Percentiles rank a stretch among this genome's conserved stretches.
Conservation (phyloP, 2,113 vertebrate genomes). For the Pipra filicauda region DNA sequence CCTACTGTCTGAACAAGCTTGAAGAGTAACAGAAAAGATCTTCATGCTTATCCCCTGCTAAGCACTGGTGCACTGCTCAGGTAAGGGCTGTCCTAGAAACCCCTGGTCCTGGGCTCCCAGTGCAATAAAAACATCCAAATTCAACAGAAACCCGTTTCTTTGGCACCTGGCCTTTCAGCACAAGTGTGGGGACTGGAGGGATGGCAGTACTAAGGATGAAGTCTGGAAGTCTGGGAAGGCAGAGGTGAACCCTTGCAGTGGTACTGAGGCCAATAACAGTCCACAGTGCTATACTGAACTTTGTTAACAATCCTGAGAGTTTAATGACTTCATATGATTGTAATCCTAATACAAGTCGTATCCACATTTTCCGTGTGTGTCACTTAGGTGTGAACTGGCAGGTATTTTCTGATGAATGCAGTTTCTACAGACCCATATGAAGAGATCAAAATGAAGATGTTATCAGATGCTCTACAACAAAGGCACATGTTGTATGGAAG, state of each 20-base stretch:
- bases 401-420: not conserved
- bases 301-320: not conserved
- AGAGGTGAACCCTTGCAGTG: not conserved
- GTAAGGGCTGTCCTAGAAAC: not conserved
- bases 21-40: not conserved
- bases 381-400: not conserved
- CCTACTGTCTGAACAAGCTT: not conserved
- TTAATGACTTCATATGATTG: not conserved
- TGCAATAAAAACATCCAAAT: not conserved
- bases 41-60: not conserved
- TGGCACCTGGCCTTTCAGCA: not conserved
- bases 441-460: not conserved
- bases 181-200: not conserved
- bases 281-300: not conserved
- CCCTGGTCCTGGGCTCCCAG: not conserved
- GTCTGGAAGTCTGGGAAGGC: not conserved
- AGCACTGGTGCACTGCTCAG: not conserved
- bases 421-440: not conserved
- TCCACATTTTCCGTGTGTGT: not conserved
- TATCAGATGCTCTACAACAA: not conserved
- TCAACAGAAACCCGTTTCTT: not conserved
- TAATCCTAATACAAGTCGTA: not conserved
- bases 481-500: rapidly evolving
- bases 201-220: not conserved
- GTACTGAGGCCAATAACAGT: not conserved